Base-by-base conservation (phyloP, 2,888 invertebrate genomes). In the Phaonia tiefii region DNA sequence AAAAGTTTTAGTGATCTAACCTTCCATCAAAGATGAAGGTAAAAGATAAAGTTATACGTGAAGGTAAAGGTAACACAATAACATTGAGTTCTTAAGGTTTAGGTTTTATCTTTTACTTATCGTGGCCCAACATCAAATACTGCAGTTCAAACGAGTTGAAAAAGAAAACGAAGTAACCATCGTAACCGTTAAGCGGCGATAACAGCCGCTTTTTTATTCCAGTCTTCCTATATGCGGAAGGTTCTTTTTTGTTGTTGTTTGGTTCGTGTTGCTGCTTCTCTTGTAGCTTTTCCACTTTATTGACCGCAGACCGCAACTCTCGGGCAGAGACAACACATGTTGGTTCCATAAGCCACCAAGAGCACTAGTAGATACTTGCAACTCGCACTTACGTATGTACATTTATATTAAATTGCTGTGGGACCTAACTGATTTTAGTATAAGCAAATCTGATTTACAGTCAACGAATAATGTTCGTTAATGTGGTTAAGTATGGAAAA, bases 1-100 rank as follows among this genome's bases (percentile, higher is more conserved):
- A 49, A 49, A 74, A 74, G 70, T 25, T 42, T 67, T 60, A 70
- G 42, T 39, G 54, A 39, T 20, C 20, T 20, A 67, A 72, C 67
- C 56, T 39, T 51, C 13, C 26, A 66, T 31, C 8, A 8, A 31
- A 31, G 31, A 31, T 31, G 11, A 13, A 71, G n/a, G 42, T 67
- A 25, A 51, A 58, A 54, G n/a, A 10, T 37, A 51, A 13, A 15
- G 20, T 15, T 15, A 56, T n/a, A n/a, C n/a, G 3, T 7, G 25
- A 42, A 58, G 31, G 11, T 44, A 17, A 67, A 60, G 37, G 17
- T 51, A 65, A 2, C 46, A 26, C n/a, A 4, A 44, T 13, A 65
- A 20, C n/a, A 17, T 37, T 8, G 8, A 13, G 15, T 10, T 10
- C 8, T 39, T 46, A 77, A 51, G 67, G 31, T 46, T 75, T 78